These are phyloP conservation scores for Athene noctua DNA, from an alignment of 2,113 vertebrate species.

Conservation along the genomic window DNA sequence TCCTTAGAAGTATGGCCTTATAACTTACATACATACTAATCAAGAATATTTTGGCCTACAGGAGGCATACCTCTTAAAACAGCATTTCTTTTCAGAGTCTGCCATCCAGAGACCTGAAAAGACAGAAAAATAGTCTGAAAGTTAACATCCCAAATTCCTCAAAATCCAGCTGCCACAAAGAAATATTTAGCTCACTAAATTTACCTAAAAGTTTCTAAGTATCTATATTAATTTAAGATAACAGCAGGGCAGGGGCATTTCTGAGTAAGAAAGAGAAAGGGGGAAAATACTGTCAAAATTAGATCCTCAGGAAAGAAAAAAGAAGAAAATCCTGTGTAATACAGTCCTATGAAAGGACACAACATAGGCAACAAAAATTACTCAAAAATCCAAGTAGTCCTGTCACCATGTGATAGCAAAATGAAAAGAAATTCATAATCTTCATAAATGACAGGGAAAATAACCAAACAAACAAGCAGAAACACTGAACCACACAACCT, in stretches of 20 bases:
- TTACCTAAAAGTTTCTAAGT: neutral
- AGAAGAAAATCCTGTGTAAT: neutral
- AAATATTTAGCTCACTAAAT: neutral
- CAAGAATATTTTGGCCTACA: neutral
- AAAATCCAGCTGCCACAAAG: neutral
- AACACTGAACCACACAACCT: neutral
- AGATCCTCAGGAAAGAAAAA: neutral
- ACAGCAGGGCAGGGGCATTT: neutral
- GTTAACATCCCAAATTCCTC: conserved; percentile 13
- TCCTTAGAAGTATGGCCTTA: neutral
- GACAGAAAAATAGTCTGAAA: conserved; percentile 53
- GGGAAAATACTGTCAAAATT: neutral
- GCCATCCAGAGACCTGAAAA: conserved; percentile 73
- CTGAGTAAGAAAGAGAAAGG: neutral
- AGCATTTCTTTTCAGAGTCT: conserved; percentile 69
- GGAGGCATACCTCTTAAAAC: conserved; percentile 69
- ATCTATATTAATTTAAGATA: neutral
- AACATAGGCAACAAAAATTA: neutral
- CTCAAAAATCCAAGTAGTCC: neutral
- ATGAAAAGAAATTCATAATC: neutral
- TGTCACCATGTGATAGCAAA: neutral
- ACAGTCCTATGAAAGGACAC: neutral
- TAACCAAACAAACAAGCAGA: neutral
- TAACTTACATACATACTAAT: neutral
- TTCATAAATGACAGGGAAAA: neutral